These are phyloP conservation scores for Tenthredo mesomela DNA, from an alignment of 2,888 invertebrate genomes.

Conservation along the genomic window DNA sequence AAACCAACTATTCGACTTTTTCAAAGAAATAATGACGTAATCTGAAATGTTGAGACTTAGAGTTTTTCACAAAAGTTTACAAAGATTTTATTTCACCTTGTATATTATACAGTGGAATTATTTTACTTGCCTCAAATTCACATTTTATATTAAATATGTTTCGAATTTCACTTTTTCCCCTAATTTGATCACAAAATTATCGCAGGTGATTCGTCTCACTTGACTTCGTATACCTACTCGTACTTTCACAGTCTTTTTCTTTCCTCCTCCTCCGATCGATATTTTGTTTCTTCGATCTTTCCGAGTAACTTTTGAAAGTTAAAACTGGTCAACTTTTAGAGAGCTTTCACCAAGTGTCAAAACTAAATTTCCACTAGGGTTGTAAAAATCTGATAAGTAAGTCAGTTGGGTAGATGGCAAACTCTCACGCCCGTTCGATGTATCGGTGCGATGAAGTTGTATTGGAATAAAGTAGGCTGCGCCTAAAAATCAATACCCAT, in stretches of 20 bases:
- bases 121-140: too few relatives aligned
- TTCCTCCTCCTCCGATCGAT: background rate
- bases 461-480: background rate
- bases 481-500: slow-evolving; percentile 2
- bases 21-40: background rate
- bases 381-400: slow-evolving; percentile 21
- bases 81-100: background rate
- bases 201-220: background rate
- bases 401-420: slow-evolving; percentile 20
- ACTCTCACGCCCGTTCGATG: background rate
- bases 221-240: background rate
- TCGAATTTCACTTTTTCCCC: background rate
- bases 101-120: background rate
- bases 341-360: slow-evolving; percentile 1
- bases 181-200: background rate
- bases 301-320: background rate
- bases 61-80: background rate
- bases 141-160: too few relatives aligned
- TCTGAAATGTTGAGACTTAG: background rate
- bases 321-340: background rate
- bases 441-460: background rate
- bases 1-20: background rate
- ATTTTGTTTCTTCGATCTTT: background rate
- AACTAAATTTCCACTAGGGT: background rate
- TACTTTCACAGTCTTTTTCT: background rate